Evolutionary conservation across 1,140 invertebrate species (phyloP).

Genomic region (Bombus waltoni): DNA sequence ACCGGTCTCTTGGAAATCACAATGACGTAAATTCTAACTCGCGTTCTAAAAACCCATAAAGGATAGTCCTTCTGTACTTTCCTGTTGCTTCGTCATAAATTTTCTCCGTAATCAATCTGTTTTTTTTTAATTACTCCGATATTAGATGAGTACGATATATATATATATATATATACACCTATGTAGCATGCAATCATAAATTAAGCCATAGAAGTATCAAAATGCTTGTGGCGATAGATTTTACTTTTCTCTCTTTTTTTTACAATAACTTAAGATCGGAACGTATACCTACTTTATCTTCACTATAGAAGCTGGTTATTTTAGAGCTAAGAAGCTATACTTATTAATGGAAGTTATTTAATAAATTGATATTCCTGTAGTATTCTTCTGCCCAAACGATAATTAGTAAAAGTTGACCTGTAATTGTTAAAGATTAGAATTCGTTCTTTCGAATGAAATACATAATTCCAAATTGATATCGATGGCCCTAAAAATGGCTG

Average conservation of each 20-base stretch:
- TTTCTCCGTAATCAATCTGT: background rate
- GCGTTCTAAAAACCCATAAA: conserved; percentile 9
- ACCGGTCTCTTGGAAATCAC: conserved; percentile 52
- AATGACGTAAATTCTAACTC: conserved; percentile 36
- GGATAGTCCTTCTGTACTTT: background rate
- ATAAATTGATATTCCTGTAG: background rate
- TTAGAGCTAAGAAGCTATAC: background rate
- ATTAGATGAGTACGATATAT: background rate
- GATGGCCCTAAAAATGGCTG: background rate
- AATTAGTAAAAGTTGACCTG: background rate
- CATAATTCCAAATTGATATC: background rate
- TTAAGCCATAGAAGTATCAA: background rate
- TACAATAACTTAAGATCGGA: background rate
- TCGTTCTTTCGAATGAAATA: background rate
- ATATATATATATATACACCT: no score
- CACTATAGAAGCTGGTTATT: background rate
- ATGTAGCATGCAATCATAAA: no score
- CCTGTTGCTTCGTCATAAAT: background rate
- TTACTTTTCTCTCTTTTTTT: no score
- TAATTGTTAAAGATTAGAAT: background rate
- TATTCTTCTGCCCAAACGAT: background rate
- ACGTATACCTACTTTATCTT: background rate
- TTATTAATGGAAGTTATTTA: background rate
- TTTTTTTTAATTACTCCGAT: background rate
- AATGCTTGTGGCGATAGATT: no score